A percentile compares a stretch with the other conserved stretches of the same genome.
phyloP scores from a whole-genome alignment of 2,888 invertebrate genomes.

The Thysanoteuthis rhombus region DNA sequence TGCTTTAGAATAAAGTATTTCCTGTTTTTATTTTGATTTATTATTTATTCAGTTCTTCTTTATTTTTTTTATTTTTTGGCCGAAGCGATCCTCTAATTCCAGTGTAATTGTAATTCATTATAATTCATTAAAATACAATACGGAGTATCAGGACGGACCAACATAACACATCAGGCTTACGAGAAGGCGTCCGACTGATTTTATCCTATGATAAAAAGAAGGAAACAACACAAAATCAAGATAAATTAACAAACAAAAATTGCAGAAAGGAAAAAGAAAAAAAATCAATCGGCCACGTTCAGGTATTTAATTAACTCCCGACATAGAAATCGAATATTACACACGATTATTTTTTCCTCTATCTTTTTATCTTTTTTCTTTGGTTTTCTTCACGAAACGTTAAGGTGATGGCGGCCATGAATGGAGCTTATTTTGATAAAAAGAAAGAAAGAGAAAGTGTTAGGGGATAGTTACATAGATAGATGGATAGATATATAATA shows the following conservation, averaged over 20 bases:
- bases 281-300: neutral
- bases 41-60: neutral
- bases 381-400: neutral
- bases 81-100: neutral
- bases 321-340: neutral
- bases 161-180: neutral
- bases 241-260: neutral
- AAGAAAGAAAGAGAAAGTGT: neutral
- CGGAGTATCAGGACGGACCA: neutral
- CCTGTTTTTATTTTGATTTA: neutral
- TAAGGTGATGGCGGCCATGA: neutral
- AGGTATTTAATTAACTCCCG: constrained; percentile 12
- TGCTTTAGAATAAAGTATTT: neutral
- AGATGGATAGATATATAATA: neutral
- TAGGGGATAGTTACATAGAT: neutral
- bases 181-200: neutral
- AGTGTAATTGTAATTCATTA: neutral
- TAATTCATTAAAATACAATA: neutral
- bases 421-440: neutral
- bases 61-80: neutral
- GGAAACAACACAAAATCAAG: neutral
- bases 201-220: neutral
- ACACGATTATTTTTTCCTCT: neutral
- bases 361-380: neutral
- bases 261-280: neutral